phyloP scores from a whole-genome alignment of 2,113 vertebrate genomes.

The Tympanuchus pallidicinctus region DNA sequence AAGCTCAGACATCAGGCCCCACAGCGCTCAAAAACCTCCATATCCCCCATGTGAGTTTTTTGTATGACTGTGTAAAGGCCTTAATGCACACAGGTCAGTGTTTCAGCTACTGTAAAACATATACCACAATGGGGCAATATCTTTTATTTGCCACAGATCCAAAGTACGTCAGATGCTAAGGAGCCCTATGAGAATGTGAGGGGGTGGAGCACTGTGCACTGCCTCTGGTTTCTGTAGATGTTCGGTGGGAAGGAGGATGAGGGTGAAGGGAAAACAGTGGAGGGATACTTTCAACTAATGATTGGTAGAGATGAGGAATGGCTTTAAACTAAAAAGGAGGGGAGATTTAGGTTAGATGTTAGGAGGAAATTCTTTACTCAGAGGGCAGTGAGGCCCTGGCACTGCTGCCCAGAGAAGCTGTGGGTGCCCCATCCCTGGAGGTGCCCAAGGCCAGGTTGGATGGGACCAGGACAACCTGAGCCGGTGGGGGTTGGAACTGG shows the following conservation, averaged over 20 bases:
- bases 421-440: no score
- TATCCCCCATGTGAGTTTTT: neutral
- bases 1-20: neutral
- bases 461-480: neutral
- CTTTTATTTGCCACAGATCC: neutral
- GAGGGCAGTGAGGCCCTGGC: no score
- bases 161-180: neutral
- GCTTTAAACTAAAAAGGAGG: no score
- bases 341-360: no score
- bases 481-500: neutral
- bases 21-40: neutral
- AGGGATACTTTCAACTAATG: neutral
- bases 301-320: no score
- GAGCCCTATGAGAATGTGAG: neutral
- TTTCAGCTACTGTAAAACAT: neutral
- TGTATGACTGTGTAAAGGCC: neutral
- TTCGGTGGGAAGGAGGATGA: neutral
- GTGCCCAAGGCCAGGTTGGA: neutral
- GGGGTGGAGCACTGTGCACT: neutral
- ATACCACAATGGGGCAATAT: rapidly evolving
- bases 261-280: neutral
- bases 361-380: no score
- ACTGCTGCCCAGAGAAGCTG: no score
- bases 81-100: no score
- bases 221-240: neutral